phyloP scores from a whole-genome alignment of 2,888 invertebrate genomes.

The Cataglyphis albicans region DNA sequence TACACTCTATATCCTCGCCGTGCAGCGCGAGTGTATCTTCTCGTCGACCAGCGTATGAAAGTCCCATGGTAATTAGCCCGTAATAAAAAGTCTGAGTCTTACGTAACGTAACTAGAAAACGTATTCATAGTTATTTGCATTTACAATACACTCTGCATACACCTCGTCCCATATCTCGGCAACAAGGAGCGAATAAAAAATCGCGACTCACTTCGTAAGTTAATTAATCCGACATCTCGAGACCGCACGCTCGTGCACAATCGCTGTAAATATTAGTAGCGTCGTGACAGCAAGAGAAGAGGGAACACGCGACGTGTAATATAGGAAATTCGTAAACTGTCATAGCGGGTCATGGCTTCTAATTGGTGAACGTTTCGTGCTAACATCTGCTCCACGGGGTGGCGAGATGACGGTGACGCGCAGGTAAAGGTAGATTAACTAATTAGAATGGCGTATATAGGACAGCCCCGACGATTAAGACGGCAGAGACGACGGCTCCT shows the following conservation, averaged over 20 bases:
- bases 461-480: conserved; percentile 75
- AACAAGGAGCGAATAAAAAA: not conserved
- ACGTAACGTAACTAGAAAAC: not conserved
- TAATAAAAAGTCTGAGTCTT: not conserved
- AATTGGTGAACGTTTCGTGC: conserved; percentile 67
- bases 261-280: conserved; percentile 18
- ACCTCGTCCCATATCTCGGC: not conserved
- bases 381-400: conserved; percentile 60
- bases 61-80: conserved; percentile 24
- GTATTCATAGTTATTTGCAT: not conserved
- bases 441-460: conserved; percentile 77
- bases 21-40: not conserved
- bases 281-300: not conserved
- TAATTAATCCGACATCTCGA: conserved; percentile 16
- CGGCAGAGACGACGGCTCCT: conserved; percentile 67
- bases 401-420: conserved; percentile 42
- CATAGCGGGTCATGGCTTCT: conserved; percentile 34
- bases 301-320: not conserved
- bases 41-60: not conserved
- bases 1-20: not conserved
- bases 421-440: conserved; percentile 75
- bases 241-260: not conserved
- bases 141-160: not conserved
- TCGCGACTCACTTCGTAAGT: not conserved
- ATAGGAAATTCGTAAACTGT: conserved; percentile 37